Percentiles rank a stretch among this genome's conserved stretches.
These are phyloP conservation scores for Scaptomyza tumidula DNA, from an alignment of 2,888 invertebrate genomes.

Conservation along the genomic window DNA sequence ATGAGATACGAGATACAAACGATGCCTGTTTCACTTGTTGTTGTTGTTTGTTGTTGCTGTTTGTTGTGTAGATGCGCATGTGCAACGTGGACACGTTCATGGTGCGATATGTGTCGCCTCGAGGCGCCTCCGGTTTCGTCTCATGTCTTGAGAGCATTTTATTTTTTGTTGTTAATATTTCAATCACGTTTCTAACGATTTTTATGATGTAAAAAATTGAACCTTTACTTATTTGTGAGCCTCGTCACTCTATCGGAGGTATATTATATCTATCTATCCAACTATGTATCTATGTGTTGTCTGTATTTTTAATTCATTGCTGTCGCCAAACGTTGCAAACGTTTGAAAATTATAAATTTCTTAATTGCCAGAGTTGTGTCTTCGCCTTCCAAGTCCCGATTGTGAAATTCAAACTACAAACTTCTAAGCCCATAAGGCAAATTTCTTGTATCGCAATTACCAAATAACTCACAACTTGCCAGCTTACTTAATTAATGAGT, in stretches of 20 bases:
- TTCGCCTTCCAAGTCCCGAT: constrained; percentile 21
- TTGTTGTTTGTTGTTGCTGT: constrained; percentile 6
- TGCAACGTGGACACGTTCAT: constrained; percentile 69
- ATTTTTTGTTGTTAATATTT: constrained; percentile 59
- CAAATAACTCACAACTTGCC: constrained; percentile 30
- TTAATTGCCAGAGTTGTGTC: constrained; percentile 64
- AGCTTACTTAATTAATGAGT: constrained; percentile 75
- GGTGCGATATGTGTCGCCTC: constrained; percentile 76
- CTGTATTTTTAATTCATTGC: constrained; percentile 72
- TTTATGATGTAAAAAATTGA: constrained; percentile 79
- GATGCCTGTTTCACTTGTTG: not conserved
- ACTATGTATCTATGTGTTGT: constrained; percentile 43
- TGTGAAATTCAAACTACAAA: constrained; percentile 30
- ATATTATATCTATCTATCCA: constrained; percentile 31
- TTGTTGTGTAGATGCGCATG: constrained; percentile 64
- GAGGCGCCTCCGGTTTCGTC: constrained; percentile 50
- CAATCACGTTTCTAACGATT: constrained; percentile 78
- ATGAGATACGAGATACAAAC: constrained; percentile 60
- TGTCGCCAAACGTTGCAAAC: constrained; percentile 65
- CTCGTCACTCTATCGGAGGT: constrained; percentile 34
- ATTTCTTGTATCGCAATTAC: constrained; percentile 43
- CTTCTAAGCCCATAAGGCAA: constrained; percentile 43
- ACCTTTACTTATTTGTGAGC: constrained; percentile 62
- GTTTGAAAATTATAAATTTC: constrained; percentile 63
- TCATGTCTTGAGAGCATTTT: constrained; percentile 9